phyloP scores from a whole-genome alignment of 1,140 invertebrate genomes.

The Geopemphigus sp. region DNA sequence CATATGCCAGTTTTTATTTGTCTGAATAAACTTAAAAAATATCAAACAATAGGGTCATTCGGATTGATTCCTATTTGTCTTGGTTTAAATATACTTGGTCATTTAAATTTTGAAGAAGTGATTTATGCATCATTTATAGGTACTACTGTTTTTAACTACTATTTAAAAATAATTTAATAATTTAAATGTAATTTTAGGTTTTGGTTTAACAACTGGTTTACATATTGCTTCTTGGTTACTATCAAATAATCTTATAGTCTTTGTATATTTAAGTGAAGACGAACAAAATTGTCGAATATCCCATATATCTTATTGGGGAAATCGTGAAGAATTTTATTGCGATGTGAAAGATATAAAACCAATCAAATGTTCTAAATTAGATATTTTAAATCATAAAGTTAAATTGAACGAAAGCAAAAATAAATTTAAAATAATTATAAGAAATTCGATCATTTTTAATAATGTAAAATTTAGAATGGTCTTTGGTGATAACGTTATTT shows the following conservation, averaged over 20 bases:
- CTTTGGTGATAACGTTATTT: slow-evolving; percentile 17
- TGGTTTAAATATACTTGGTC: slow-evolving; percentile 5
- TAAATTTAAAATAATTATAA: slow-evolving; percentile 19
- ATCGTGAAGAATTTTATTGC: slow-evolving; percentile 32
- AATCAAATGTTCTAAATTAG: slow-evolving; percentile 12
- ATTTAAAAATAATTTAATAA: not conserved
- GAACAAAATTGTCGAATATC: slow-evolving; percentile 14
- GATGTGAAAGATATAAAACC: slow-evolving; percentile 22
- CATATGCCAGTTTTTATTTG: not conserved
- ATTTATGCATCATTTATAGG: slow-evolving; percentile 23
- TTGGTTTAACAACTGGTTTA: slow-evolving; percentile 34
- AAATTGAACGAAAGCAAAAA: not conserved
- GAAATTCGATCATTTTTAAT: slow-evolving; percentile 17
- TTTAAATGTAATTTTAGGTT: slow-evolving; percentile 1
- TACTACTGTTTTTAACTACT: not conserved
- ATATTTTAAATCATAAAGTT: slow-evolving; percentile 1
- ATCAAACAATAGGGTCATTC: not conserved
- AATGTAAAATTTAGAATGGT: slow-evolving; percentile 35
- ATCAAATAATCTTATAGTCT: slow-evolving; percentile 19
- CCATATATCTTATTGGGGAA: slow-evolving; percentile 32
- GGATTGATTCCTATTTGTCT: not conserved
- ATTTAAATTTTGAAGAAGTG: slow-evolving; percentile 2
- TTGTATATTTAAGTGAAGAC: slow-evolving; percentile 7
- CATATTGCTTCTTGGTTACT: not conserved
- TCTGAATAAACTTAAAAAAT: slow-evolving; percentile 23